Percentiles rank a stretch among this genome's conserved stretches.
These are phyloP conservation scores for Smutsia gigantea DNA, from an alignment of 2,797 vertebrate species.

Conservation along the genomic window DNA sequence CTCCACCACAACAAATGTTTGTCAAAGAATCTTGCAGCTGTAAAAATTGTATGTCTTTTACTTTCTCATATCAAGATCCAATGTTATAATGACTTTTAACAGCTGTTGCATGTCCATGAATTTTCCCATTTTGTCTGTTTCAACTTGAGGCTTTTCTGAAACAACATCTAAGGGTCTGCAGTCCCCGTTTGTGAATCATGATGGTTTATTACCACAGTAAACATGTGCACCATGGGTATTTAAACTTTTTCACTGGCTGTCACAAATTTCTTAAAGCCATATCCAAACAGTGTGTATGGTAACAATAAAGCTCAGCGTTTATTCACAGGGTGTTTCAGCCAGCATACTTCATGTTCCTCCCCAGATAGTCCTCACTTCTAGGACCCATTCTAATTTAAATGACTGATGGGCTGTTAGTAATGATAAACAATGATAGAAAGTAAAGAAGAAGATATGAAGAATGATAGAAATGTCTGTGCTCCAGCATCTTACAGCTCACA, in stretches of 20 bases:
- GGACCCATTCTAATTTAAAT: neutral
- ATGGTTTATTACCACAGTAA: conserved; percentile 38
- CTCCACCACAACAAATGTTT: conserved; percentile 40
- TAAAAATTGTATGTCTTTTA: conserved; percentile 51
- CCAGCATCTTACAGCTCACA: neutral
- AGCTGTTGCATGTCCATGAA: conserved; percentile 42
- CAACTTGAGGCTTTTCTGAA: conserved; percentile 38
- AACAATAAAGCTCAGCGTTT: neutral
- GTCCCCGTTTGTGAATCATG: neutral
- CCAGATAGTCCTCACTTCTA: neutral
- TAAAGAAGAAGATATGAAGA: too few relatives aligned
- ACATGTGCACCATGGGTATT: neutral
- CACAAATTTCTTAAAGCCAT: neutral
- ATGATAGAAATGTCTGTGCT: neutral
- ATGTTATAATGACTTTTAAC: conserved; percentile 61
- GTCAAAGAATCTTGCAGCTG: conserved; percentile 25
- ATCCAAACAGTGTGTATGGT: neutral
- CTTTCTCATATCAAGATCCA: conserved; percentile 60
- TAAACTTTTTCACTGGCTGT: neutral
- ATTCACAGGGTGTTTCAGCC: neutral
- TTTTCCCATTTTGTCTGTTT: conserved; percentile 58
- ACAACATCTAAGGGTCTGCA: neutral
- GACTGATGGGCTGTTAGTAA: neutral
- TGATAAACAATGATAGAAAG: neutral
- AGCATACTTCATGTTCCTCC: neutral